phyloP scores from a whole-genome alignment of 2,797 vertebrate species.

The Sebastes hubbsi region DNA sequence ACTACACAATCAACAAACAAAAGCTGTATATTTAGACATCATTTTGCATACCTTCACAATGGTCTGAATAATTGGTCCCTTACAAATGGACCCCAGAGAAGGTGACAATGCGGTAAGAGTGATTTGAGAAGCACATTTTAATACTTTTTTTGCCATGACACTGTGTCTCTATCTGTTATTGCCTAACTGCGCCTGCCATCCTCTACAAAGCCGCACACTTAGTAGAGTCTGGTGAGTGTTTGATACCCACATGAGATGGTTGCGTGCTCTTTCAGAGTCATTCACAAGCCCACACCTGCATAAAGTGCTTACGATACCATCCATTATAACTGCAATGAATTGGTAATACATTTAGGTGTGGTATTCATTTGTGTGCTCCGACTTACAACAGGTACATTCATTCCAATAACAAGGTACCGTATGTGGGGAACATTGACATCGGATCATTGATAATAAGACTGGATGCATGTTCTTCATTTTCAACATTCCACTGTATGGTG shows the following conservation, averaged over 20 bases:
- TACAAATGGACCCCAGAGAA: neutral
- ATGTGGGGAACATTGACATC: neutral
- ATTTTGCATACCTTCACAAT: neutral
- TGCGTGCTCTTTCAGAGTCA: neutral
- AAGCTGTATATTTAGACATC: neutral
- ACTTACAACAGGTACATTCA: neutral
- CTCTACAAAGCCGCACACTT: neutral
- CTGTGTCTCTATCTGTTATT: neutral
- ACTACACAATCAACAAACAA: neutral
- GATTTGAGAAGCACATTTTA: neutral
- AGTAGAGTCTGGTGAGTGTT: neutral
- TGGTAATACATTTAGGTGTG: neutral
- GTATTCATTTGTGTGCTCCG: neutral
- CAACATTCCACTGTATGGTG: neutral
- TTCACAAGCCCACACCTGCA: neutral
- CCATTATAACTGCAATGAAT: neutral
- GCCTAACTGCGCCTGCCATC: neutral
- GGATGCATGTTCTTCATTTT: neutral
- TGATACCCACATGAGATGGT: neutral
- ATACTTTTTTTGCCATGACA: neutral
- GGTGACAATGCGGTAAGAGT: neutral
- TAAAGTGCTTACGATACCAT: neutral
- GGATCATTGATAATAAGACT: neutral
- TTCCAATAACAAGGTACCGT: too few species aligned
- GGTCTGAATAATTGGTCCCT: neutral